Evolutionary conservation across 2,888 invertebrate genomes (phyloP).

Genomic region (Pandemis heparana): DNA sequence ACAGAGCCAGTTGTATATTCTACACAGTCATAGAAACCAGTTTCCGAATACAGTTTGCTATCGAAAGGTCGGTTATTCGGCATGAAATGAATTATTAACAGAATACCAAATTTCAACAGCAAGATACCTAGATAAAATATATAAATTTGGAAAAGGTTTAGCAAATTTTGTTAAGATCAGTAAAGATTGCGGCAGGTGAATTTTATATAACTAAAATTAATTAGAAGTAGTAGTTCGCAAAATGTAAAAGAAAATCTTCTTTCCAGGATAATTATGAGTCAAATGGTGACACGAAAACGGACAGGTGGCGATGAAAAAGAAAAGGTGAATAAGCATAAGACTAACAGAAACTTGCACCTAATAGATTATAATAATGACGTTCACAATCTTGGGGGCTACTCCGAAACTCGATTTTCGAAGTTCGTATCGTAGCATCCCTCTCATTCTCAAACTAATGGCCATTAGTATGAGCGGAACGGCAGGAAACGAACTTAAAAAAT

Average conservation of each 20-base stretch:
- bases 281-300: constrained; percentile 72
- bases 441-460: too few relatives aligned
- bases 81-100: background rate
- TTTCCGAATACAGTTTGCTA: background rate
- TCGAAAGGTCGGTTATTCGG: background rate
- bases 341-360: background rate
- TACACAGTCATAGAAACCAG: background rate
- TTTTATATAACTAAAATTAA: background rate
- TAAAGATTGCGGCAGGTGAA: background rate
- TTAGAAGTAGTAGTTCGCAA: too few relatives aligned
- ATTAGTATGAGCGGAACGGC: too few relatives aligned
- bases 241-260: constrained; percentile 43
- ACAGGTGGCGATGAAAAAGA: constrained; percentile 73
- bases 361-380: background rate
- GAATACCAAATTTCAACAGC: background rate
- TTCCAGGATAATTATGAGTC: constrained; percentile 78
- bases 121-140: background rate
- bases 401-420: too few relatives aligned
- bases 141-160: background rate
- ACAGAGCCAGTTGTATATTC: background rate
- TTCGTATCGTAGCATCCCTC: too few relatives aligned
- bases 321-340: constrained; percentile 57
- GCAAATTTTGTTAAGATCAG: background rate
- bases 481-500: too few relatives aligned
- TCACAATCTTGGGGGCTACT: too few relatives aligned